A percentile compares a stretch with the other conserved stretches of the same genome.
Evolutionary conservation across 2,888 invertebrate species (phyloP).

Genomic region (Nipponacmea schrenckii): DNA sequence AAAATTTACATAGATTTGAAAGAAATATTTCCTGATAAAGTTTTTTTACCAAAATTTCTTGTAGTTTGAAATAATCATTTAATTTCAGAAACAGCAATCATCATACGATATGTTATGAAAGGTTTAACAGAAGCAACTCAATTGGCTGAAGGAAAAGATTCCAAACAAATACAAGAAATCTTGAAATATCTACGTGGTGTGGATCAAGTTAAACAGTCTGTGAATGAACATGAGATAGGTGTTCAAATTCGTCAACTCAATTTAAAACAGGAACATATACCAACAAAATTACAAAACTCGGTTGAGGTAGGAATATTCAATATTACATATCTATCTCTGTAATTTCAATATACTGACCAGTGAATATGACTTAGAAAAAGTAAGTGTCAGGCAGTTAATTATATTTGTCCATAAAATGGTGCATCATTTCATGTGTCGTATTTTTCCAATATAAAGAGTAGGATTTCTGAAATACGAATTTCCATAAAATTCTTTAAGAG

Average conservation of each 20-base stretch:
- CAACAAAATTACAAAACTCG: constrained; percentile 75
- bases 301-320: constrained; percentile 74
- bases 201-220: constrained; percentile 54
- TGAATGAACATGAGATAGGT: constrained; percentile 54
- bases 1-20: no score
- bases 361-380: no score
- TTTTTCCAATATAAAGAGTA: no score
- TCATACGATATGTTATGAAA: constrained; percentile 56
- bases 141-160: constrained; percentile 38
- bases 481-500: no score
- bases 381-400: no score
- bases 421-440: no score
- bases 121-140: constrained; percentile 57
- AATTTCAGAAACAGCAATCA: constrained; percentile 52
- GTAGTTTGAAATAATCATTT: background rate
- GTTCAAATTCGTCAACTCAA: constrained; percentile 67
- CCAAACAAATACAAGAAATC: constrained; percentile 40
- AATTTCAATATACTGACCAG: no score
- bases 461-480: no score
- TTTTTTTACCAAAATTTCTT: no score
- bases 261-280: constrained; percentile 77
- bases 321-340: background rate
- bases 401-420: no score
- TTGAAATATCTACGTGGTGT: constrained; percentile 59
- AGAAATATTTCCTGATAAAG: no score